Conservation (phyloP, 1,140 invertebrate species). For the Aphis craccivora region DNA sequence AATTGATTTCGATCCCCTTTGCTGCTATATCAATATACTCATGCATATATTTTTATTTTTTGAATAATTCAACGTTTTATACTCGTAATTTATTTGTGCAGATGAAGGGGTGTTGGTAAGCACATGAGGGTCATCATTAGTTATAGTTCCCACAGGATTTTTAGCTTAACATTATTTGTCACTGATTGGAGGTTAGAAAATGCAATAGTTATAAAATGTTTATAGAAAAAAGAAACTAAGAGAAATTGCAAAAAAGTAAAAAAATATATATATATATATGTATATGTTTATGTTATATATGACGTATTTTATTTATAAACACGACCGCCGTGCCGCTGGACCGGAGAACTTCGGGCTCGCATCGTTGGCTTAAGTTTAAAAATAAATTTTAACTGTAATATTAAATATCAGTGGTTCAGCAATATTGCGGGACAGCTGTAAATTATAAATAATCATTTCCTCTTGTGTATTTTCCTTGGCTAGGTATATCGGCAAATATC, state of each 20-base stretch:
- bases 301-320: slow-evolving; percentile 52
- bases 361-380: slow-evolving; percentile 53
- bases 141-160: slow-evolving; percentile 7
- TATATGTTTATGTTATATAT: neutral
- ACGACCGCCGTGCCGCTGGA: neutral
- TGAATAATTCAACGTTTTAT: slow-evolving; percentile 33
- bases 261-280: neutral
- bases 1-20: slow-evolving; percentile 11
- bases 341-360: slow-evolving; percentile 16
- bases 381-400: slow-evolving; percentile 51
- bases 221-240: neutral
- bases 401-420: slow-evolving; percentile 50
- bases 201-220: neutral
- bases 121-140: neutral
- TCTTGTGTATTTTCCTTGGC: slow-evolving; percentile 48
- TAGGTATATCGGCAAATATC: slow-evolving; percentile 51
- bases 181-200: neutral
- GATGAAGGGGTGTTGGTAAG: neutral
- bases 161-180: neutral
- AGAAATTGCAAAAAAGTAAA: slow-evolving; percentile 26
- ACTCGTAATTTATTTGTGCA: neutral
- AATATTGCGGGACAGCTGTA: slow-evolving; percentile 55
- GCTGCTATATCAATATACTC: neutral
- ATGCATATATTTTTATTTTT: neutral
- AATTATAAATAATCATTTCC: slow-evolving; percentile 56